These are phyloP conservation scores for Cordilura impudica DNA, from an alignment of 2,888 invertebrate genomes.

Conservation along the genomic window DNA sequence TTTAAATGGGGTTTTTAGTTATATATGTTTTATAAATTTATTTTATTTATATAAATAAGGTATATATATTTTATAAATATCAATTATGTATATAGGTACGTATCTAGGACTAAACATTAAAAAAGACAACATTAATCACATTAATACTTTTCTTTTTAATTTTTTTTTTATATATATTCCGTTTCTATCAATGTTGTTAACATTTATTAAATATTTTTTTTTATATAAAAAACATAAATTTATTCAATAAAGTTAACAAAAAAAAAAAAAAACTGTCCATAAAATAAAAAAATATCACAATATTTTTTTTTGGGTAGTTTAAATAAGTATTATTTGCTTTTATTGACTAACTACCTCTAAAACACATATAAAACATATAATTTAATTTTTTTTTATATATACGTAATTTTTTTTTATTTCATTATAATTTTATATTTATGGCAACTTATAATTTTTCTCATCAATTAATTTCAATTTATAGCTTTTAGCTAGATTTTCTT, in stretches of 20 bases:
- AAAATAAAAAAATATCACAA: slow-evolving; percentile 71
- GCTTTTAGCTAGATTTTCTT: too few relatives aligned
- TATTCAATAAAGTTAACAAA: slow-evolving; percentile 6
- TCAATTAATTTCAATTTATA: too few relatives aligned
- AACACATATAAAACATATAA: slow-evolving; percentile 71
- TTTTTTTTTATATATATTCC: slow-evolving; percentile 1
- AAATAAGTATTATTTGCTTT: slow-evolving; percentile 37
- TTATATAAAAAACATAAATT: slow-evolving; percentile 22
- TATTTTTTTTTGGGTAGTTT: slow-evolving; percentile 50
- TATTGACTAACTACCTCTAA: slow-evolving; percentile 67
- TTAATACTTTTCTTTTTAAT: slow-evolving; percentile 30
- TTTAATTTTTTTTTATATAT: slow-evolving; percentile 41
- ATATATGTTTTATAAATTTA: background rate
- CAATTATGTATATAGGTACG: slow-evolving; percentile 45
- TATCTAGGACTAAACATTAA: slow-evolving; percentile 57
- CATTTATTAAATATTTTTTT: background rate
- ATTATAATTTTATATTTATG: background rate
- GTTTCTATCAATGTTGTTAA: background rate
- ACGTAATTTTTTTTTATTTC: slow-evolving; percentile 3
- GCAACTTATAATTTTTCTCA: background rate
- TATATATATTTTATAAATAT: slow-evolving; percentile 27
- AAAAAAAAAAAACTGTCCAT: slow-evolving; percentile 5
- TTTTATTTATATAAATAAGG: slow-evolving; percentile 14
- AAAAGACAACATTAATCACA: slow-evolving; percentile 60
- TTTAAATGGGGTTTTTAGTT: background rate